Evolutionary conservation across 2,113 vertebrate species (phyloP), one percentile per base, ranked within the genome.

Genomic region (Propithecus coquereli): DNA sequence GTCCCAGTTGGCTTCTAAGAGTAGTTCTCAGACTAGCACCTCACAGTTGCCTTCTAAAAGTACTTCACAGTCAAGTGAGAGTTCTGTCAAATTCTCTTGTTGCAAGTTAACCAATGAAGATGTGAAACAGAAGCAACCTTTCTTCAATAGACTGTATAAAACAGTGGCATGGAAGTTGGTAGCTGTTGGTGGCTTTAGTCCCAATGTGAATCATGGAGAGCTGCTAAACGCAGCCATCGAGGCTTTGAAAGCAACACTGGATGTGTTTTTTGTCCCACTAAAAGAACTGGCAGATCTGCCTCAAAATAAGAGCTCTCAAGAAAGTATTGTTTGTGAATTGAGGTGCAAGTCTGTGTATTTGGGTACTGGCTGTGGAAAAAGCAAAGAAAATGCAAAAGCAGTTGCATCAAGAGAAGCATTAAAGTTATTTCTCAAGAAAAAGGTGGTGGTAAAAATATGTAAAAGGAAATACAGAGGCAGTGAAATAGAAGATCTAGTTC

Each of bases 131-230:
- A 99, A 99, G 87, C 99, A 99, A 0, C 99, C 99, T 82, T 99
- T 99, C 98, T 99, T 99, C 97, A 99, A 99, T 95, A 99, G 99
- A 97, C 99, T 99, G 4, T 99, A 99, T 98, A 99, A 99, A 98
- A 99, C 99, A 0, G 99, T 99, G 94, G 99, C 99, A 0, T 99
- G 99, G 99, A 99, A 99, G 97, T 96, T 99, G 97, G 99, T 99
- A 81, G 99, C 99, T 18, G 99, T 99, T 1, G 99, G 99, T 50
- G 99, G 99, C 76, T 99, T 99, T 83, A 99, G 99, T 32, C 99
- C 99, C 57, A 99, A 97, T 32, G 97, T 99, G 97, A 99, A 99
- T 97, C 99, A 99, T 13, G 99, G 98, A 22, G 99, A 99, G 98
- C 99, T 99, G 90, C 98, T 99, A 20, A 99, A 99, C 6, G 99